phyloP scores from a whole-genome alignment of 2,888 invertebrate genomes.

The Acrobeloides nanus region DNA sequence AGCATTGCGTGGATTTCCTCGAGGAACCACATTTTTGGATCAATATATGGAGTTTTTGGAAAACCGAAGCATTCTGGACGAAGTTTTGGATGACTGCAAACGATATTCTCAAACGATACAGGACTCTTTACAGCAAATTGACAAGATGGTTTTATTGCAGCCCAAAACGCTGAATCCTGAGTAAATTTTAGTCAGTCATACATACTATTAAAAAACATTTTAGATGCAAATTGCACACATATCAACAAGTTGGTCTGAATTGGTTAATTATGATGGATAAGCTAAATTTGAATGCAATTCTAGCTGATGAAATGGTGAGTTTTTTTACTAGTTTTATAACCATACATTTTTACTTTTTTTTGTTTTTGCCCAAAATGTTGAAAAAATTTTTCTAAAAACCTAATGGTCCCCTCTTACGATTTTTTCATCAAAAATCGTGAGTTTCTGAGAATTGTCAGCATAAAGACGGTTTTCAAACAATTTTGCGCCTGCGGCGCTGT shows the following conservation, averaged over 20 bases:
- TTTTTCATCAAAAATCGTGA: no score
- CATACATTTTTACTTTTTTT: no score
- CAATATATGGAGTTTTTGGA: slow-evolving; percentile 35
- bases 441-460: no score
- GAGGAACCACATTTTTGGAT: slow-evolving; percentile 29
- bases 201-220: no score
- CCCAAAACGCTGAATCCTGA: neutral
- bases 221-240: slow-evolving; percentile 33
- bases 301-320: slow-evolving; percentile 84
- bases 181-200: no score
- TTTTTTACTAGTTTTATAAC: neutral
- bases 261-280: slow-evolving; percentile 46
- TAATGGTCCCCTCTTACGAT: no score
- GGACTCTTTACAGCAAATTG: slow-evolving; percentile 5
- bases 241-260: slow-evolving; percentile 39
- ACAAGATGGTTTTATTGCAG: no score
- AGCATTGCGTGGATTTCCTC: slow-evolving; percentile 16
- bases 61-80: slow-evolving; percentile 38
- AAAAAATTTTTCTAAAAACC: no score
- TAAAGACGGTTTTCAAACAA: no score
- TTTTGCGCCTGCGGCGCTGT: no score
- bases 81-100: slow-evolving; percentile 40
- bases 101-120: slow-evolving; percentile 19
- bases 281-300: slow-evolving; percentile 71
- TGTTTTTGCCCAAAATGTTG: no score